phyloP scores from a whole-genome alignment of 2,797 vertebrate species.

The Lagorchestes hirsutus region DNA sequence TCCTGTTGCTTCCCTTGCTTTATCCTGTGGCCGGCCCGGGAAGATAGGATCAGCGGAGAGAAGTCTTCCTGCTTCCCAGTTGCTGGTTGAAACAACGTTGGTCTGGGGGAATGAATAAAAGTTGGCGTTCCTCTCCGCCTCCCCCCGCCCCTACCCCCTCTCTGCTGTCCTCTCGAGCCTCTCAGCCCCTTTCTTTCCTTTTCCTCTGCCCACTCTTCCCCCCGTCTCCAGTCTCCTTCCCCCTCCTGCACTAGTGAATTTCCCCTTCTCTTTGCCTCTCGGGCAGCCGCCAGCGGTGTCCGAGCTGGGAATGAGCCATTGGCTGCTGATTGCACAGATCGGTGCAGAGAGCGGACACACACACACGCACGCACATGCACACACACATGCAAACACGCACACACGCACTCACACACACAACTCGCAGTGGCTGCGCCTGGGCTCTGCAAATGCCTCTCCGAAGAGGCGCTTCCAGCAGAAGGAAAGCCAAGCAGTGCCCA shows the following conservation, averaged over 20 bases:
- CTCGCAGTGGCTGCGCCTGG: slow-evolving; percentile 58
- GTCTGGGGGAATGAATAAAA: not conserved
- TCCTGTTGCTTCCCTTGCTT: not conserved
- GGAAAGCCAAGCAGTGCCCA: not conserved
- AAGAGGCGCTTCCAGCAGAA: not conserved
- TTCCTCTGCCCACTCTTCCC: not conserved
- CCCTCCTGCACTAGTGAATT: slow-evolving; percentile 30
- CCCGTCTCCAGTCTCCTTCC: not conserved
- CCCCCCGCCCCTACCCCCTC: slow-evolving; percentile 5
- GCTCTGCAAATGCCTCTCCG: slow-evolving; percentile 51
- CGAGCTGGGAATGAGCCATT: slow-evolving; percentile 78
- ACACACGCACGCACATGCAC: not conserved
- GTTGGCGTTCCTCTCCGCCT: not conserved
- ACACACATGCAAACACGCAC: not conserved
- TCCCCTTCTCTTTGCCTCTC: slow-evolving; percentile 22
- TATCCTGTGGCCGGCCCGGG: not conserved
- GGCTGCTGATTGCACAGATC: slow-evolving; percentile 78
- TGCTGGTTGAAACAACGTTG: not conserved
- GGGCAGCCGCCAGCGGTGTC: not conserved
- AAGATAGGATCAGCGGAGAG: not conserved
- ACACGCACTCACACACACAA: slow-evolving; percentile 26
- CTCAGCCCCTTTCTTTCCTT: not conserved
- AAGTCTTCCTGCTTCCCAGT: not conserved
- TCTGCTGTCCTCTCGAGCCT: not conserved
- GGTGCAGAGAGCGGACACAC: slow-evolving; percentile 61